Evolutionary conservation across 1,140 invertebrate genomes (phyloP), one percentile per base, ranked within the genome.

Genomic region (Alviniconcha marisindica): DNA sequence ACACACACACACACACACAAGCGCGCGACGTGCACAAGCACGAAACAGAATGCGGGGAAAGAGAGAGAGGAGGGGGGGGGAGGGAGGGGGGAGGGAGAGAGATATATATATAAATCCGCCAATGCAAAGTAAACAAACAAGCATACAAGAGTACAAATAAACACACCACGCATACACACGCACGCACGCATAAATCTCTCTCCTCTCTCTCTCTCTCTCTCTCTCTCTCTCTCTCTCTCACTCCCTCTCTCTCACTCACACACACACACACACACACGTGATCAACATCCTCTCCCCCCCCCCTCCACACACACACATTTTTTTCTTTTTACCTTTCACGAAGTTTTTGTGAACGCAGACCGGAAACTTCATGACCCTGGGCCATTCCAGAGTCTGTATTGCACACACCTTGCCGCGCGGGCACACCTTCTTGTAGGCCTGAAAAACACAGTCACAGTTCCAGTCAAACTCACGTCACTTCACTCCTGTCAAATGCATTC

Each of bases 351-450:
- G 84, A 0, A 85, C 83, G 74, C 87, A 88, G 0, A 87, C 86
- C 5, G 87, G 87, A 56, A 88, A 87, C 24, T 83, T 82, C 82
- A 88, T 87, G 36, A 76, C 1, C 63, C 71, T 24, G 0, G 87
- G 86, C 83, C 84, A 83, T 2, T 82, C 60, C 21, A 88, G 38
- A 7, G 83, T 69, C 76, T 88, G 87, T 21, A 88, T 63, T 24
- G 77, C 87, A 42, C 87, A 84, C 21, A 69, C 78, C 63, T 88
- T 88, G 24, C 73, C 74, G 5, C 69, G 40, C 14, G 87, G 86
- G 71, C 87, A 88, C 0, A 87, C 73, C 31, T 80, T 83, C 48
- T 85, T 86, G 81, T 88, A 86, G 10, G 82, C 83, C 85, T 86
- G 79, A 73, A 28, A n/a, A 76, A 48, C 73, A 76, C 21, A 48